phyloP scores from a whole-genome alignment of 2,113 vertebrate genomes.

The Ochotona princeps region DNA sequence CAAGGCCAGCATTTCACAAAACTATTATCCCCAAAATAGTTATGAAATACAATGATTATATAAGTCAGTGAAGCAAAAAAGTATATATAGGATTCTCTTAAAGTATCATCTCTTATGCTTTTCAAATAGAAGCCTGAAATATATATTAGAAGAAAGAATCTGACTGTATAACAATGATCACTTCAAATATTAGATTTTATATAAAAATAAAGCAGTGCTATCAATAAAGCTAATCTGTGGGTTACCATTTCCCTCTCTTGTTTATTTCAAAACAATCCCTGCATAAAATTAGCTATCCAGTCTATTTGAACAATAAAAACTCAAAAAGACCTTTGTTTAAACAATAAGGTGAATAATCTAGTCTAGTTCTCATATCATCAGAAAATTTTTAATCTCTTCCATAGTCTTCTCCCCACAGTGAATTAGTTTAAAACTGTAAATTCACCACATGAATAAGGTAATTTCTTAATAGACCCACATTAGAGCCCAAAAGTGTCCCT shows the following conservation, averaged over 20 bases:
- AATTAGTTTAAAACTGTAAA: conserved; percentile 62
- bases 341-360: conserved; percentile 47
- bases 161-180: conserved; percentile 74
- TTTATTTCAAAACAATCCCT: conserved; percentile 60
- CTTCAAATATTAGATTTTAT: conserved; percentile 78
- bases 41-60: conserved; percentile 80
- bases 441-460: conserved; percentile 54
- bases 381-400: conserved; percentile 40
- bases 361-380: conserved; percentile 1
- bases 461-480: conserved; percentile 61
- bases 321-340: conserved; percentile 38
- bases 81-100: conserved; percentile 76
- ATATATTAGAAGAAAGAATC: conserved; percentile 70
- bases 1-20: conserved; percentile 82
- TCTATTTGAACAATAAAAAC: conserved; percentile 54
- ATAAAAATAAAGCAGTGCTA: conserved; percentile 75
- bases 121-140: conserved; percentile 71
- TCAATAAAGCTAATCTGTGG: conserved; percentile 67
- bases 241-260: conserved; percentile 40
- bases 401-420: conserved; percentile 19
- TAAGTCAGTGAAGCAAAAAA: conserved; percentile 83
- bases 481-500: conserved; percentile 65
- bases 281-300: conserved; percentile 60
- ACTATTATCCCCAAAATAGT: conserved; percentile 83
- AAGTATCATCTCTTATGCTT: conserved; percentile 67